Base-by-base conservation (phyloP, 2,113 vertebrate genomes). In the Rafetus swinhoei region DNA sequence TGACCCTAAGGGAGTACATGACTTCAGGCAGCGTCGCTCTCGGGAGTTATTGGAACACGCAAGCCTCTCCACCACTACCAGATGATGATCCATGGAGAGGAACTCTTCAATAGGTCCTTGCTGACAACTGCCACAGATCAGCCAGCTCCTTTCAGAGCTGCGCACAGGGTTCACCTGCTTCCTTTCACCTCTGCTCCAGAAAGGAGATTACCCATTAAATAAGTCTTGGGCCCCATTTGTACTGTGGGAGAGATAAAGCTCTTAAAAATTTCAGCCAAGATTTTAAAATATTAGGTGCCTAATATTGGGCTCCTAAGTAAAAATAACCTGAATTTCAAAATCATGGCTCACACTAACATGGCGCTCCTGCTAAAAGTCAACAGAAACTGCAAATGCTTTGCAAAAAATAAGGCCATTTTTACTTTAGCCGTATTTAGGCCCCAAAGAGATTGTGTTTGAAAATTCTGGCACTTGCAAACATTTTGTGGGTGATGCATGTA, bases 221-320 rank as follows among this genome's bases (percentile, higher is more conserved):
- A 45, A 76, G 3, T 94, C 86, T 60, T 2, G n/a, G 86, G 60
- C 52, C 79, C 87, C 74, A 27, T 79, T 55, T 53, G 18, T 35
- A 88, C 35, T 84, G 24, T 83, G 79, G 82, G 76, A 90, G 32
- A 93, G 9, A 60, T 25, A 0, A 88, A 96, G 76, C 91, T 72
- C 57, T 91, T 88, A 45, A 95, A 90, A 94, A 87, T 32, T 92
- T 95, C 29, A 88, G 92, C 91, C 91, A 91, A 94, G 35, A 57
- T 29, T 95, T 95, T 94, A 72, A 95, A 88, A 85, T 39, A 35
- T 24, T 77, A 25, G 22, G 35, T 77, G 13, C 45, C 22, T 50
- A 50, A 25, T 14, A 9, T 7, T 87, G 95, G 57, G n/a, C 32
- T 95, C 62, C 91, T 88, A 96, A 93, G 93, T 79, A 86, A 94